Evolutionary conservation across 2,888 invertebrate species (phyloP), one percentile per base, ranked within the genome.

Genomic region (Subacronicta megacephala): DNA sequence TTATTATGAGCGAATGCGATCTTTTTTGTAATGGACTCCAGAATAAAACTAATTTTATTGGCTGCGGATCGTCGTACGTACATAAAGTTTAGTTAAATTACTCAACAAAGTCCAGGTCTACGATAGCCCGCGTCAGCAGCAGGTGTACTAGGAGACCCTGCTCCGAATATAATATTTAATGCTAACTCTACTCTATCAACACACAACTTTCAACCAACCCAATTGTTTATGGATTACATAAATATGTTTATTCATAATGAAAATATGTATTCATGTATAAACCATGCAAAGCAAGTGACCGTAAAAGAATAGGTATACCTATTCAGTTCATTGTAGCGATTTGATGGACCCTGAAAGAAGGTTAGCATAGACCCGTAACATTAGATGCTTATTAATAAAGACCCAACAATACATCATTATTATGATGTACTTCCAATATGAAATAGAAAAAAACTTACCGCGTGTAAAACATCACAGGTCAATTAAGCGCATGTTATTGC

Each of bases 61-160:
- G 84, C 77, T 77, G 77, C 77, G 82, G 82, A 82, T 79, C 73
- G 67, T 77, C 64, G 66, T 84, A 81, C 81, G 77, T 84, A 83
- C 79, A 81, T 80, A 74, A 75, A 76, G 73, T 80, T 81, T 69
- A 77, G 78, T 75, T n/a, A n/a, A 68, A 81, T 77, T 81, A 81
- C 55, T 81, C 61, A 82, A 80, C 78, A 82, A 82, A 69, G 61
- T 58, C 58, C 62, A 57, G 75, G 67, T 79, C 78, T 74, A 80
- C 70, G 62, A 37, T 59, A 72, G 76, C 82, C 78, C 84, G 82
- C 85, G 81, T 84, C 81, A 81, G 81, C 64, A 75, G 81, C 86
- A 77, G 79, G 84, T 76, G 83, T 85, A 56, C 52, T 61, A 56
- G 77, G 76, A 78, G 80, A 63, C 75, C 65, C 71, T 49, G 67